Evolutionary conservation across 2,888 invertebrate genomes (phyloP), one percentile per base, ranked within the genome.

Genomic region (Diplolepis rosae): DNA sequence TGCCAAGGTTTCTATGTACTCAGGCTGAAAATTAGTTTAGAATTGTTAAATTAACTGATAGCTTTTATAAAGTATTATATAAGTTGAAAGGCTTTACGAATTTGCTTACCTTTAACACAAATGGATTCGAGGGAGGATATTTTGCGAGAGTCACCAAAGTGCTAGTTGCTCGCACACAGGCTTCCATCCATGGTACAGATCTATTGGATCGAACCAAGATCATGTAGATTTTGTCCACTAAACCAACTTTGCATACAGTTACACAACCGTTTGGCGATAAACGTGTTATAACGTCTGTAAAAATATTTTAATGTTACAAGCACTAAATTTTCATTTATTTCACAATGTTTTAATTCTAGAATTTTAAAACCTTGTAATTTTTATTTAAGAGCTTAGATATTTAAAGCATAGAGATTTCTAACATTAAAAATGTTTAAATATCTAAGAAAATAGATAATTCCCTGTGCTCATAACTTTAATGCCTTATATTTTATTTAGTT

Each of bases 181-280:
- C 73, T 52, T 77, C 77, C 45, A 72, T 75, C 65, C 73, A 56
- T 5, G 77, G 77, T 11, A 77, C 66, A 42, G 77, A 77, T 71
- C 77, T 73, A 42, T 77, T 77, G 4, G 71, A 75, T 54, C 15
- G 68, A 1, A 28, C 70, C 13, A 74, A 15, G 5, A 70, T 72
- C n/a, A 72, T 65, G 32, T 73, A 75, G 50, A 77, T 72, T 15
- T 70, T 72, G 27, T 71, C 69, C 1, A 73, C 69, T 30, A 75
- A 35, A 13, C 48, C 61, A 39, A 39, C 39, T 61, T 61, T 61
- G 66, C 70, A 67, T 32, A 72, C 35, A 61, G 69, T 68, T 45
- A 73, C 18, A 52, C 77, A 77, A 24, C 72, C 72, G 32, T 73
- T 68, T 30, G 74, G 74, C 35, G 70, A 75, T 13, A 77, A 51